Evolutionary conservation across 23 tunicate genomes (phyloP).

Genomic region (Oikopleura dioica): DNA sequence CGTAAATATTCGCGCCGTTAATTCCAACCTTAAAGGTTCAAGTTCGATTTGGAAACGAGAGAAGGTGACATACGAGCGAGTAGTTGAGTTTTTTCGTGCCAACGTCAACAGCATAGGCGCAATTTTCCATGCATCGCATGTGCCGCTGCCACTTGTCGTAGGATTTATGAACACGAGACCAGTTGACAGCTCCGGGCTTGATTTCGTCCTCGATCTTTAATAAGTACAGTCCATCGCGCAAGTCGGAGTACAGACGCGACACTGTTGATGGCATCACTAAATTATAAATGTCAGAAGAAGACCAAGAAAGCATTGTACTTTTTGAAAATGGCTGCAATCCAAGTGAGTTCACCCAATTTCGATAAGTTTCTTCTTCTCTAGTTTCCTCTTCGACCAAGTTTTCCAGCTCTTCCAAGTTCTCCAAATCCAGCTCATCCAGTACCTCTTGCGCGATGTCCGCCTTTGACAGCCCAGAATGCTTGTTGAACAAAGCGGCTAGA

Average conservation of each 20-base stretch:
- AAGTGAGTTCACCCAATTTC: conserved; percentile 97
- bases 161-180: conserved; percentile 29
- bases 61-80: too few species aligned
- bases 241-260: conserved; percentile 16
- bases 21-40: too few species aligned
- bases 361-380: conserved; percentile 69
- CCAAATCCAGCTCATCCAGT: conserved; percentile 25
- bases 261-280: background rate
- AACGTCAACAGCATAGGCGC: conserved; percentile 29
- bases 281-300: too few species aligned
- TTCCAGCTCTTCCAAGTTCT: conserved; percentile 27
- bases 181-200: conserved; percentile 24
- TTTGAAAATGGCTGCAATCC: conserved; percentile 36
- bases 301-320: too few species aligned
- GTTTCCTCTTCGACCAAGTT: conserved; percentile 36
- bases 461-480: conserved; percentile 36
- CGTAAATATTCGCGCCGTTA: conserved; percentile 37
- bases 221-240: conserved; percentile 60
- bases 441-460: background rate
- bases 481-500: conserved; percentile 88
- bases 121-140: conserved; percentile 51
- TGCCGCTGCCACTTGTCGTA: conserved; percentile 12
- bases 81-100: conserved; percentile 26
- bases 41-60: too few species aligned
- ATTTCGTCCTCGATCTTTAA: conserved; percentile 43